Percentiles rank a stretch among this genome's conserved stretches.
phyloP scores from a whole-genome alignment of 2,113 vertebrate species.

The Taxidea taxus region DNA sequence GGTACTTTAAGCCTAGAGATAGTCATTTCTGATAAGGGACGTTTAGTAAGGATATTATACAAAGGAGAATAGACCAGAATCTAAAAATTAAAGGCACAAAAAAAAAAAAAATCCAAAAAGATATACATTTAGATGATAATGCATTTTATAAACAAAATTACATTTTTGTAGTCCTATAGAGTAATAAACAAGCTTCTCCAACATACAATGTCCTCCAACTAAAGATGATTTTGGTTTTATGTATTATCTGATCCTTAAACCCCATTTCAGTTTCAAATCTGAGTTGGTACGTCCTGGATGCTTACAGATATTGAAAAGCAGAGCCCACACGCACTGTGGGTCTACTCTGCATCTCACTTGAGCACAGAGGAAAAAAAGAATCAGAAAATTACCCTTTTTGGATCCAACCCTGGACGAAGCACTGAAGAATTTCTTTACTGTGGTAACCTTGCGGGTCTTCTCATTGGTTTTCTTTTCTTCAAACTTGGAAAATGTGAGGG shows the following conservation, averaged over 20 bases:
- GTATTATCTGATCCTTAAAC: not conserved
- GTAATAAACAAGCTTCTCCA: not conserved
- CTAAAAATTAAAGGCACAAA: not conserved
- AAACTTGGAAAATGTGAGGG: constrained; percentile 95
- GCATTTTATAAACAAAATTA: not conserved
- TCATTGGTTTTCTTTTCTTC: constrained; percentile 99
- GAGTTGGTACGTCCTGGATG: not conserved
- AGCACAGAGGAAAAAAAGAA: not conserved
- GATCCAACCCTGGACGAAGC: constrained; percentile 91
- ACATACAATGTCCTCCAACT: not conserved
- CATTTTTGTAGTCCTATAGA: not conserved
- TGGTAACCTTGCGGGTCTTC: constrained; percentile 96
- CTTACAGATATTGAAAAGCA: not conserved
- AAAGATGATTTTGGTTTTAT: not conserved
- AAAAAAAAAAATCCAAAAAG: not conserved
- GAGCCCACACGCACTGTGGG: not conserved
- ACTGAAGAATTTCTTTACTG: constrained; percentile 98
- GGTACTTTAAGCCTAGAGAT: not conserved
- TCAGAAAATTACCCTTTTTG: constrained; percentile 90
- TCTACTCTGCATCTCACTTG: not conserved
- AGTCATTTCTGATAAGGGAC: not conserved
- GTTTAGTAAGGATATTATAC: not conserved
- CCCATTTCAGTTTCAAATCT: not conserved
- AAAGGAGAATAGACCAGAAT: not conserved
- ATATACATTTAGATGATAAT: not conserved